Evolutionary conservation across 1,140 invertebrate genomes (phyloP).

Genomic region (Gryllus bimaculatus): DNA sequence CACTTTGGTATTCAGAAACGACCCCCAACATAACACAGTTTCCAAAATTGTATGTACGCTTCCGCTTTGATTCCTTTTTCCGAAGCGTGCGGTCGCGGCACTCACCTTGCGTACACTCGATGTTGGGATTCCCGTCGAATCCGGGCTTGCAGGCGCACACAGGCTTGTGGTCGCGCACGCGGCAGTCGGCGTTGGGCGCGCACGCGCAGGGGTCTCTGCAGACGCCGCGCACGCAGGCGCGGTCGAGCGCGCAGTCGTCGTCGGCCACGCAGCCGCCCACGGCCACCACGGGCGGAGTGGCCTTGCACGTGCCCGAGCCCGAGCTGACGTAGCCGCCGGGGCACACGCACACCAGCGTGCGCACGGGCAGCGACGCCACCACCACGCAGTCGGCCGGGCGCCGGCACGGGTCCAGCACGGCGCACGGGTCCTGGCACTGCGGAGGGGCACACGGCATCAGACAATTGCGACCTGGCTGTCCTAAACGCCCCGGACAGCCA

Average conservation of each 20-base stretch:
- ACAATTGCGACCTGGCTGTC: no score
- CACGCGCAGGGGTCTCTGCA: slow-evolving; percentile 75
- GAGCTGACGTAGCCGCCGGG: slow-evolving; percentile 78
- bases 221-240: slow-evolving; percentile 65
- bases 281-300: slow-evolving; percentile 51
- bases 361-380: slow-evolving; percentile 64
- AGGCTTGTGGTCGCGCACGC: slow-evolving; percentile 70
- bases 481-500: no score
- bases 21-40: no score
- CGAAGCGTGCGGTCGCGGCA: no score
- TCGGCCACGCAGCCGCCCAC: slow-evolving; percentile 63
- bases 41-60: no score
- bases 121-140: slow-evolving; percentile 70
- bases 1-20: no score
- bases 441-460: no score
- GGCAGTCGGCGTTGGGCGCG: slow-evolving; percentile 68
- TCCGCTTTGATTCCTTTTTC: no score
- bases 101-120: slow-evolving; percentile 55
- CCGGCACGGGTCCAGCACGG: slow-evolving; percentile 64
- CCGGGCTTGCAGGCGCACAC: slow-evolving; percentile 71
- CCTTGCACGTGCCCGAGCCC: slow-evolving; percentile 66
- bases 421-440: slow-evolving; percentile 71
- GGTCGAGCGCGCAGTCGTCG: slow-evolving; percentile 61
- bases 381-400: slow-evolving; percentile 72
- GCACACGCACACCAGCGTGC: slow-evolving; percentile 81